Evolutionary conservation across 2,113 vertebrate species (phyloP), one percentile per base, ranked within the genome.

Genomic region (Odocoileus virginianus): DNA sequence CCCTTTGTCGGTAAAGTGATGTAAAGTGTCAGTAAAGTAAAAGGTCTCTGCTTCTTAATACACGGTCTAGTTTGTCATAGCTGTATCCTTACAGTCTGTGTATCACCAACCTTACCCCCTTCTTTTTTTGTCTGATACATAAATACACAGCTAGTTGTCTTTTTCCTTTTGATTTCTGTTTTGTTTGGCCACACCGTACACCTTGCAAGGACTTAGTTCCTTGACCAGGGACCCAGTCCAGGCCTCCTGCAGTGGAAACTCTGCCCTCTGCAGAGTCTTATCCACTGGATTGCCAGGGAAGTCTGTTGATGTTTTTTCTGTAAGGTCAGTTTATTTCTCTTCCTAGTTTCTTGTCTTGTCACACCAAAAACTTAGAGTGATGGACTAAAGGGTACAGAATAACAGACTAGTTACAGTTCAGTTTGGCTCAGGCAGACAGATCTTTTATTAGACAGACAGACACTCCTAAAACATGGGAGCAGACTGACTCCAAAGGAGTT

Each of bases 81-180:
- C 40, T 76, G 36, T 43, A 76, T 76, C 36, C 19, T 30, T 92
- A 58, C 28, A 36, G 28, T 36, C 21, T 30, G 2, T 10, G 12
- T 9, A 14, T 28, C 11, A 5, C 3, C 3, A 19, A 3, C 28
- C 45, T 12, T 1, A 19, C 13, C 11, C 6, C 40, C 25, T 67
- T 78, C 40, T 40, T 81, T 89, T 89, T 71, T 89, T 25, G 23
- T 28, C 64, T 85, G 16, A 17, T 78, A 16, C 55, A 28, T 92
- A 71, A 96, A 27, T 93, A n/a, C 52, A 85, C 16, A n/a, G 10
- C 30, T 67, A 23, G 25, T 47, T 92, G 19, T 82, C 33, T 82
- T 94, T 89, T 52, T 84, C 36, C 21, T 43, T 76, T 76, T 76
- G 36, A 25, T 76, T 40, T 76, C 23, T 76, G 23, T 10, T 76